Evolutionary conservation across 2,888 invertebrate species (phyloP).

Genomic region (Sminthurides aquaticus): DNA sequence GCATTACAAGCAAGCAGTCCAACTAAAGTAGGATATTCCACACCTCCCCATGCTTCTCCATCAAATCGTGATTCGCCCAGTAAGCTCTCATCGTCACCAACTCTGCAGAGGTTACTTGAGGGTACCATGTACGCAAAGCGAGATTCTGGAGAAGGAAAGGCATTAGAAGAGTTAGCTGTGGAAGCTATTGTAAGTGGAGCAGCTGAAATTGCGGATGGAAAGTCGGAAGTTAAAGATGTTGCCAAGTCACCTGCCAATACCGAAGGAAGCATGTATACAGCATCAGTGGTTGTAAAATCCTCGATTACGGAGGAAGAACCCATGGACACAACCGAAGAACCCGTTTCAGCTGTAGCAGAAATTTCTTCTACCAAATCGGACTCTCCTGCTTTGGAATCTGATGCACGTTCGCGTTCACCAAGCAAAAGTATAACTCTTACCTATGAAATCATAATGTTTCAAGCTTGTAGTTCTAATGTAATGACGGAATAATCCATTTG

Average conservation of each 20-base stretch:
- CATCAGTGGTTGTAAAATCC: not conserved
- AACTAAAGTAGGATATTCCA: not conserved
- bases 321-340: not conserved
- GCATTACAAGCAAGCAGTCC: not conserved
- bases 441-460: not conserved
- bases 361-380: not conserved
- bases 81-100: conserved; percentile 17
- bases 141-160: conserved; percentile 8
- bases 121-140: conserved; percentile 10
- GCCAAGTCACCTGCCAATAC: not conserved
- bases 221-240: not conserved
- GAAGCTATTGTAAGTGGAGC: not conserved
- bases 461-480: too few species aligned
- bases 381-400: not conserved
- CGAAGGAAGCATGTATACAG: not conserved
- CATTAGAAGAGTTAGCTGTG: conserved; percentile 3
- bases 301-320: not conserved
- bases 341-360: not conserved
- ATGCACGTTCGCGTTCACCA: not conserved
- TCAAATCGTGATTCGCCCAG: not conserved
- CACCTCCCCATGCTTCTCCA: not conserved
- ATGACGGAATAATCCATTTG: too few species aligned
- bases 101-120: conserved; percentile 18
- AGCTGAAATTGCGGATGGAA: too few species aligned
- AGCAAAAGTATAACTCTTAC: not conserved